These are phyloP conservation scores for Odocoileus virginianus DNA, from an alignment of 2,113 vertebrate species.

Conservation along the genomic window DNA sequence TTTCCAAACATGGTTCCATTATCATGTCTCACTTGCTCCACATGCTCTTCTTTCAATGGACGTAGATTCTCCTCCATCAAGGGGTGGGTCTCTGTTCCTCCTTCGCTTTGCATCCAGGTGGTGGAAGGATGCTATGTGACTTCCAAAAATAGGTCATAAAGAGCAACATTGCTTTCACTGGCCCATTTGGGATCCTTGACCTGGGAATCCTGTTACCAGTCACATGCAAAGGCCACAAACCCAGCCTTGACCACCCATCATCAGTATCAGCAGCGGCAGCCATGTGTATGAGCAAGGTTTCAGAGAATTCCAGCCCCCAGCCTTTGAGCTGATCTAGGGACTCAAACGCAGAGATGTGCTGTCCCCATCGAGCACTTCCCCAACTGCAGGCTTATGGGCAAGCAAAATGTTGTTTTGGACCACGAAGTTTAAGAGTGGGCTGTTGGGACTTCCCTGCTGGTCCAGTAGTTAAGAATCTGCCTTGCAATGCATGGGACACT, in stretches of 20 bases:
- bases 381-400: not conserved
- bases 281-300: not conserved
- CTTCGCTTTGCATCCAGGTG: not conserved
- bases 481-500: not conserved
- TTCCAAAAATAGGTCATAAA: not conserved
- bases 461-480: not conserved
- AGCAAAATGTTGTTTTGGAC: not conserved
- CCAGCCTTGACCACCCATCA: not conserved
- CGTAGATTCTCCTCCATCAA: not conserved
- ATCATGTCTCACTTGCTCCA: not conserved
- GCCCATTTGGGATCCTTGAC: not conserved
- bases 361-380: not conserved
- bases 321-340: not conserved
- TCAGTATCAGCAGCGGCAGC: not conserved
- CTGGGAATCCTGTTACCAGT: not conserved
- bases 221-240: not conserved
- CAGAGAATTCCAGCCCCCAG: not conserved
- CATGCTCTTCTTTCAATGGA: not conserved
- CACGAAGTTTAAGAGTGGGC: not conserved
- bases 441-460: not conserved
- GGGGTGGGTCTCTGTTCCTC: not conserved
- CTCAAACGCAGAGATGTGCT: not conserved
- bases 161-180: not conserved
- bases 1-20: not conserved
- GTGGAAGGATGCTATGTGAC: not conserved